A percentile compares a stretch with the other conserved stretches of the same genome.
phyloP scores from a whole-genome alignment of 35 echinoderm and acorn worm species.

The Anneissia japonica region DNA sequence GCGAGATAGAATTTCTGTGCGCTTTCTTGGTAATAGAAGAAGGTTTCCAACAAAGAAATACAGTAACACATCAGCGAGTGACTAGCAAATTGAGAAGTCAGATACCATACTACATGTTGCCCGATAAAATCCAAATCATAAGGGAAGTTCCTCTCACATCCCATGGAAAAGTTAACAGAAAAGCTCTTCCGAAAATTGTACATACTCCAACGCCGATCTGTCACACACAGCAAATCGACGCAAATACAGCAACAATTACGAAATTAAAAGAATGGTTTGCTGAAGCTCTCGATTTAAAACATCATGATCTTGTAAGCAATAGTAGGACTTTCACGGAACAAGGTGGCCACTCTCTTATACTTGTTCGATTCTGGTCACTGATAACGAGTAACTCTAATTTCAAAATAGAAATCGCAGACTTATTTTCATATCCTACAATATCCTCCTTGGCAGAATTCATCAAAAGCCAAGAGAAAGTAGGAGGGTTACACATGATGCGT shows the following conservation, averaged over 20 bases:
- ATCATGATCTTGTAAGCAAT: background rate
- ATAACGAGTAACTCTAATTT: background rate
- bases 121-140: constrained; percentile 9
- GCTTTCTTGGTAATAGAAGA: constrained; percentile 2
- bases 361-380: background rate
- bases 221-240: background rate
- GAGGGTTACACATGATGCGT: background rate
- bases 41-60: background rate
- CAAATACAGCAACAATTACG: background rate
- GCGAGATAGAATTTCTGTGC: background rate
- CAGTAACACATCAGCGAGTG: background rate
- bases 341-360: background rate
- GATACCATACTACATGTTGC: background rate
- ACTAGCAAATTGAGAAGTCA: background rate
- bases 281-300: background rate
- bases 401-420: constrained; percentile 8
- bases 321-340: background rate
- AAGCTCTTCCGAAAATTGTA: background rate
- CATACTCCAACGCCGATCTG: background rate
- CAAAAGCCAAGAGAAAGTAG: background rate
- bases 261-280: background rate
- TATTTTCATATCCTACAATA: constrained; percentile 3
- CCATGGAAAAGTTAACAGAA: background rate
- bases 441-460: background rate
- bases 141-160: background rate